phyloP scores from a whole-genome alignment of 2,113 vertebrate species.

The Hemicordylus capensis region DNA sequence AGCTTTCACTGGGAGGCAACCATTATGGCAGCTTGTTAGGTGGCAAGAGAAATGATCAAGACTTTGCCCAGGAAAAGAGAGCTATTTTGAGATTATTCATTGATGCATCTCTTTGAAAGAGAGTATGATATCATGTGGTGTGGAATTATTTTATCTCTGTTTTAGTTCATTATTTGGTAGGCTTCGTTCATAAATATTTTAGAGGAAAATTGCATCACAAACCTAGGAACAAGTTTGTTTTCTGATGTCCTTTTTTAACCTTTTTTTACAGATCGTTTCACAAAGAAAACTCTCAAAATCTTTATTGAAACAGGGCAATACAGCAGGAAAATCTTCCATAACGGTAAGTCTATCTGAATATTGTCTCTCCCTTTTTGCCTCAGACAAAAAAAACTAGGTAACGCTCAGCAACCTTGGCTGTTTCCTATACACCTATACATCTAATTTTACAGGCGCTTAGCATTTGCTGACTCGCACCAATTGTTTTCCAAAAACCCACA shows the following conservation, averaged over 20 bases:
- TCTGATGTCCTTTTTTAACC: constrained; percentile 41
- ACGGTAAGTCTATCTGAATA: constrained; percentile 80
- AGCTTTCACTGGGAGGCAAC: too few relatives aligned
- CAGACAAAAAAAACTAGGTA: constrained; percentile 27
- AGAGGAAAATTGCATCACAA: not conserved
- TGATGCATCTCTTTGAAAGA: not conserved
- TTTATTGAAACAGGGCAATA: constrained; percentile 92
- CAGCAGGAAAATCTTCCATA: constrained; percentile 92
- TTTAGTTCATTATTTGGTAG: not conserved
- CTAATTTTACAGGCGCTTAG: not conserved
- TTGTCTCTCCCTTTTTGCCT: constrained; percentile 11
- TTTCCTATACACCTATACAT: not conserved
- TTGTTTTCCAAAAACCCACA: not conserved
- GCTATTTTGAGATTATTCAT: not conserved
- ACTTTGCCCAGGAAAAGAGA: not conserved
- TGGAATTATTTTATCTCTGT: not conserved
- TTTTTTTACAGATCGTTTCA: constrained; percentile 88
- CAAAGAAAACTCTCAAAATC: constrained; percentile 96
- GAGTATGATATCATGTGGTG: not conserved
- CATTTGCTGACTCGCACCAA: not conserved
- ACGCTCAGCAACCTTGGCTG: constrained; percentile 8
- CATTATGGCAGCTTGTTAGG: not conserved
- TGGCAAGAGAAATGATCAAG: not conserved
- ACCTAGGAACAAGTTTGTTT: not conserved
- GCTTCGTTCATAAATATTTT: not conserved